A percentile compares a stretch with the other conserved stretches of the same genome.
phyloP scores from a whole-genome alignment of 2,797 vertebrate genomes.

The Premnoplex brunnescens region DNA sequence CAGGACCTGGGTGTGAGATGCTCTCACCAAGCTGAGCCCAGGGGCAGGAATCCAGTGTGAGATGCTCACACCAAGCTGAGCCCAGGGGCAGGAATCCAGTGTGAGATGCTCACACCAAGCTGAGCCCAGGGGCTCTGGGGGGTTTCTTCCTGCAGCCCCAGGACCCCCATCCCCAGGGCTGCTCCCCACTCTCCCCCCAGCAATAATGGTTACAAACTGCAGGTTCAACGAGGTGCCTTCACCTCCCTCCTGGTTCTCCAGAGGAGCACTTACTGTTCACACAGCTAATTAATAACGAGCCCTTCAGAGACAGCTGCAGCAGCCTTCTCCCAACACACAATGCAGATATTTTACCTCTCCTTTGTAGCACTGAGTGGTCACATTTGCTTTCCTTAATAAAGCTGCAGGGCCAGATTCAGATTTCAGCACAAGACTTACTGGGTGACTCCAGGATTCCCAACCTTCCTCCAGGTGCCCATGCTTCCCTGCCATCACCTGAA shows the following conservation, averaged over 20 bases:
- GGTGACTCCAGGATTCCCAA: too few relatives aligned
- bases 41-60: too few relatives aligned
- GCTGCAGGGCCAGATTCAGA: background rate
- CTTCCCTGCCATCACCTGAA: background rate
- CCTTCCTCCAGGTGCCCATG: background rate
- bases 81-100: too few relatives aligned
- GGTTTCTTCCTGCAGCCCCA: background rate
- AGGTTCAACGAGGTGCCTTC: background rate
- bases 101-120: fast-evolving
- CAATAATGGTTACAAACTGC: background rate
- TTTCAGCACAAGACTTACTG: background rate
- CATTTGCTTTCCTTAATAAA: background rate
- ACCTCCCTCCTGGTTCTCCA: background rate
- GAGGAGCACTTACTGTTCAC: background rate
- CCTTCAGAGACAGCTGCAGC: slow-evolving; percentile 11
- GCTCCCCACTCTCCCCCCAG: fast-evolving
- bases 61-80: too few relatives aligned
- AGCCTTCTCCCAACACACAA: background rate
- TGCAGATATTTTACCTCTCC: background rate
- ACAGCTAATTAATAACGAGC: slow-evolving; percentile 1
- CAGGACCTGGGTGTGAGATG: background rate
- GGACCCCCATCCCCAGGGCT: background rate
- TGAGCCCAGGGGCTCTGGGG: fast-evolving
- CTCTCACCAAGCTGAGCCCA: too few relatives aligned
- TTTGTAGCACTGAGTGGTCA: background rate